These are phyloP conservation scores for Arctia plantaginis DNA, from an alignment of 2,888 invertebrate species.

Conservation along the genomic window DNA sequence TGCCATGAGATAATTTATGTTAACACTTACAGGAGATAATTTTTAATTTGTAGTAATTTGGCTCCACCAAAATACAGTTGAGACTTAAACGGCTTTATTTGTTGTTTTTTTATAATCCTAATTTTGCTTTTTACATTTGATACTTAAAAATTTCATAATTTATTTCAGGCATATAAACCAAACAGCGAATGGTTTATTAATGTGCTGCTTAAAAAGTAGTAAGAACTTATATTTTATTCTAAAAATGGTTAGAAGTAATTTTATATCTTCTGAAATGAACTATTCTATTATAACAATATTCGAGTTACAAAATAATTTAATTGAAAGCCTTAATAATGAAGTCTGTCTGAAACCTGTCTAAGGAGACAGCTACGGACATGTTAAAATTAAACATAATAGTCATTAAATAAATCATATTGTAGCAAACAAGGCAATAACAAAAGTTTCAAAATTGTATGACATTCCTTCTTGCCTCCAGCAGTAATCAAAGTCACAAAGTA, in stretches of 20 bases:
- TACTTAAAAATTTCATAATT: background rate
- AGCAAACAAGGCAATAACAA: conserved; percentile 27
- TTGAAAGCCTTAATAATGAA: background rate
- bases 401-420: conserved; percentile 33
- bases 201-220: background rate
- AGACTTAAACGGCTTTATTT: no score
- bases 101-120: background rate
- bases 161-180: background rate
- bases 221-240: background rate
- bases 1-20: no score
- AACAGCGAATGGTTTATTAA: no score
- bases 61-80: no score
- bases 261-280: background rate
- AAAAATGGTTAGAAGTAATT: background rate
- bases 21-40: no score
- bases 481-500: conserved; percentile 34
- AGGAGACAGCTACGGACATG: conserved; percentile 17
- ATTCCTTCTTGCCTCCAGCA: conserved; percentile 27
- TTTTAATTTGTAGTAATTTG: no score
- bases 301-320: background rate
- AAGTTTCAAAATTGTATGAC: conserved; percentile 34
- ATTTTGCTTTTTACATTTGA: background rate
- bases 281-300: background rate
- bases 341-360: background rate
- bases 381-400: conserved; percentile 25